phyloP scores from a whole-genome alignment of 2,888 invertebrate genomes.

The Drosophila leonis region DNA sequence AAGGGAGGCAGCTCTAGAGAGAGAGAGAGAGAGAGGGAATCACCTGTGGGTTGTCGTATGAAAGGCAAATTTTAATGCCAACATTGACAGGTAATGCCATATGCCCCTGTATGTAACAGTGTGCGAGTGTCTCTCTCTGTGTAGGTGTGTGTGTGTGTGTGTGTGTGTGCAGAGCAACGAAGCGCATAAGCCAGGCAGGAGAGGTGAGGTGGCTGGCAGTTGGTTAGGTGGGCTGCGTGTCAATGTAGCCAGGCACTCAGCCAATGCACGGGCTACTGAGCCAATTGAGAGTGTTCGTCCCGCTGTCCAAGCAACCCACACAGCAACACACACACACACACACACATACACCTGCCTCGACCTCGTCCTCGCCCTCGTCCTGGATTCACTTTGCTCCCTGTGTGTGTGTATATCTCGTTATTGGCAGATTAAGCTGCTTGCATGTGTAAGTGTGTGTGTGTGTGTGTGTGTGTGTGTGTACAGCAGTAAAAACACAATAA shows the following conservation, averaged over 20 bases:
- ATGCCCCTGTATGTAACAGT: conserved; percentile 23
- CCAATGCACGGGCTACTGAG: conserved; percentile 62
- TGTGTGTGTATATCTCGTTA: conserved; percentile 44
- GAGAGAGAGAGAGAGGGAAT: conserved; percentile 2
- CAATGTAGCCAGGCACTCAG: conserved; percentile 70
- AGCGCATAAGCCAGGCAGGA: conserved; percentile 65
- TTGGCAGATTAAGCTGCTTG: conserved; percentile 65
- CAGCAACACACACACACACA: not conserved
- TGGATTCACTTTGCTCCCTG: conserved; percentile 6
- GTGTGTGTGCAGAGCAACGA: conserved; percentile 52
- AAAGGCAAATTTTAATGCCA: conserved; percentile 79
- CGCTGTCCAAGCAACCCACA: conserved; percentile 3
- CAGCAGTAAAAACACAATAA: conserved; percentile 33
- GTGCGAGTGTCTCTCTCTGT: conserved; percentile 5
- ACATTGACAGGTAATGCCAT: conserved; percentile 70
- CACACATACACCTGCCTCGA: not conserved
- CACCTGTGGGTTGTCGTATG: conserved; percentile 69
- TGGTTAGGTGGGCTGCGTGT: conserved; percentile 14
- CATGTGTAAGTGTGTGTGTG: conserved; percentile 10
- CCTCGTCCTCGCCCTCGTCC: conserved; percentile 8
- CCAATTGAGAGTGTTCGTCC: conserved; percentile 46
- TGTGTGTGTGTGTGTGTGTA: conserved; percentile 10
- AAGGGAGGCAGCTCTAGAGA: not conserved
- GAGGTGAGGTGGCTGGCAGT: not conserved
- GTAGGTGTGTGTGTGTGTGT: conserved; percentile 14